Base-by-base conservation (phyloP, 30 jellyfish, hydroid and myxozoan species). In the Clytia hemisphaerica region DNA sequence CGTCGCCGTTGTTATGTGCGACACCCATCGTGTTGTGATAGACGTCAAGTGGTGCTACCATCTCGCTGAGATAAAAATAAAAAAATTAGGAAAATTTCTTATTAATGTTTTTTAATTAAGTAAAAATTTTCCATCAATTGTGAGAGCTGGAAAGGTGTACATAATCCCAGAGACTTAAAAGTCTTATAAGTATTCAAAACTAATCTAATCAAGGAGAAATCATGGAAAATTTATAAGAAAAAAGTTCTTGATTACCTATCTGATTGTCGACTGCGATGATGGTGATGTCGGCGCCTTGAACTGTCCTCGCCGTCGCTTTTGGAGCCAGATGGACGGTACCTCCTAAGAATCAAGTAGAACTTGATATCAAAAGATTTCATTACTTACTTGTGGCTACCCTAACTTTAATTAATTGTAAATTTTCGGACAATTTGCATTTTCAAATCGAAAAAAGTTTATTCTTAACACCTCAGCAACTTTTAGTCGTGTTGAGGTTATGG, bases 281-380 rank as follows among this genome's bases (percentile, higher is more conserved):
- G 68, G 54, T 87, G 59, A 44, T 74, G 68, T 25, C 67, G 92
- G 4, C 69, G 94, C 44, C 90, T 85, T 40, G 88, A 35, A 29
- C 95, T 73, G 40, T 87, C 94, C 54, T 87, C 97, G 37, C 97
- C 65, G 54, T 87, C 97, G 35, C 97, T 87, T 45, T 87, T 87
- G 2, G 97, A 87, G 3, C 97, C 97, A 4, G 97, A 78, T 34
- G 70, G 70, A n/a, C 70, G 29, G 44, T 57, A 57, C 0, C 70
- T 28, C n/a, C 70, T 57, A 22, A n/a, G n/a, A n/a, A n/a, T n/a
- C n/a, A n/a, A n/a, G n/a, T n/a, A n/a, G n/a, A n/a, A n/a, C n/a
- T n/a, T n/a, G n/a, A 21, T 6, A 29, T 6, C 61, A 7, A 34
- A 27, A 30, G 69, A 4, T 34, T 65, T 62, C 10, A 16, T n/a